Conservation (phyloP, 1,140 invertebrate species). For the Drosophila rhopaloa region DNA sequence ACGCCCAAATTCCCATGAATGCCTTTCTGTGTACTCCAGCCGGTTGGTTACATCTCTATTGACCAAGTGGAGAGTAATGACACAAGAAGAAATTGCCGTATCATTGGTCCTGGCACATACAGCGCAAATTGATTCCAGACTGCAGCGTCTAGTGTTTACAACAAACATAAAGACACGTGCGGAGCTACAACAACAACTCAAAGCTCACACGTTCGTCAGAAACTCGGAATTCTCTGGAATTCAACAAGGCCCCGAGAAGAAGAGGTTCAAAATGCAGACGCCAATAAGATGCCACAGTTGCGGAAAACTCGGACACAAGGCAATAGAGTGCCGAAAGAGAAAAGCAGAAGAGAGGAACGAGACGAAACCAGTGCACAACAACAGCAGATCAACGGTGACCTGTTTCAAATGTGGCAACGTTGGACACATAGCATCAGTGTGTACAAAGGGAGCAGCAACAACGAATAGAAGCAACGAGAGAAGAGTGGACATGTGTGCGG, state of each 20-base stretch:
- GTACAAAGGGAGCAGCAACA: background rate
- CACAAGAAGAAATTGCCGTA: conserved; percentile 4
- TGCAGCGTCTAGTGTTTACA: too few relatives aligned
- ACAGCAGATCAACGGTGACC: background rate
- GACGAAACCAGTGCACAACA: background rate
- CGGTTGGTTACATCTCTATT: conserved; percentile 6
- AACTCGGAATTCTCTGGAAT: background rate
- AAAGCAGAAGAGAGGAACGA: conserved; percentile 3
- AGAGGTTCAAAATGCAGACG: conserved; percentile 1
- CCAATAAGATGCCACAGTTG: conserved; percentile 11
- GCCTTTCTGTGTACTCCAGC: conserved; percentile 1
- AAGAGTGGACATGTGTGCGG: too few relatives aligned
- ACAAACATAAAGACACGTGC: too few relatives aligned
- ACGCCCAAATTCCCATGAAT: too few relatives aligned
- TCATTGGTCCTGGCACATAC: background rate
- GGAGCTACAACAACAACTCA: background rate
- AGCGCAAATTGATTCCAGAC: too few relatives aligned
- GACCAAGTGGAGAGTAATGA: conserved; percentile 10
- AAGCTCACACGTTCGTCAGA: conserved; percentile 5
- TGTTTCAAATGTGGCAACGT: conserved; percentile 5
- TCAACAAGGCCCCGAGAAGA: background rate
- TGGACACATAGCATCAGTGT: conserved; percentile 11
- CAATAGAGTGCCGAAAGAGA: background rate
- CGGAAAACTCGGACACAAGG: conserved; percentile 4
- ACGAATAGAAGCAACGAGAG: too few relatives aligned